A percentile compares a stretch with the other conserved stretches of the same genome.
Evolutionary conservation across 2,797 vertebrate species (phyloP).

Genomic region (Ispidina lecontei): DNA sequence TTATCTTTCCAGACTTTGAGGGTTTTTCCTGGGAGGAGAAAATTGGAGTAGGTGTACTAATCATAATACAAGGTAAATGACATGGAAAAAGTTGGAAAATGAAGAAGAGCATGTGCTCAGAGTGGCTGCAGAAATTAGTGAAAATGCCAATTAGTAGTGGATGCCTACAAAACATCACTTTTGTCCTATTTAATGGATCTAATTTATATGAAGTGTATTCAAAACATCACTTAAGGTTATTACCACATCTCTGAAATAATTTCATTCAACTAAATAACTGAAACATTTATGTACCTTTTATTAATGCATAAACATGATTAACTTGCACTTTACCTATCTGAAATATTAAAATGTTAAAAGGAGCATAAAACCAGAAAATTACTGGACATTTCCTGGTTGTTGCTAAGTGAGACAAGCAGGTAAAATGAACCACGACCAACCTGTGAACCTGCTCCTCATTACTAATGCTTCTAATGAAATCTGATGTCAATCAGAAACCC

Average conservation of each 20-base stretch:
- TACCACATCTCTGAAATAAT: conserved; percentile 42
- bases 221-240: conserved; percentile 64
- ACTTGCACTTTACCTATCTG: conserved; percentile 53
- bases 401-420: conserved; percentile 27
- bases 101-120: background rate
- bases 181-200: conserved; percentile 21
- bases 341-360: conserved; percentile 50
- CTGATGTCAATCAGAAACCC: background rate
- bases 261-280: conserved; percentile 46
- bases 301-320: conserved; percentile 66
- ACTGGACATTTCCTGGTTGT: conserved; percentile 29
- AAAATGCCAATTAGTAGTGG: conserved; percentile 3
- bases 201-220: conserved; percentile 53
- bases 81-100: background rate
- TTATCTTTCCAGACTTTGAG: background rate
- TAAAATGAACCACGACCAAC: conserved; percentile 35
- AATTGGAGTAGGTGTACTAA: background rate
- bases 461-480: conserved; percentile 39
- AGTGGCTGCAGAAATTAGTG: background rate
- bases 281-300: conserved; percentile 56
- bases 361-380: conserved; percentile 49
- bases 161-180: conserved; percentile 27
- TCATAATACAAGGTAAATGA: fast-evolving
- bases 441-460: conserved; percentile 6
- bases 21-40: background rate